These are phyloP conservation scores for Nymphalis c-album DNA, from an alignment of 2,888 invertebrate species.

Conservation along the genomic window DNA sequence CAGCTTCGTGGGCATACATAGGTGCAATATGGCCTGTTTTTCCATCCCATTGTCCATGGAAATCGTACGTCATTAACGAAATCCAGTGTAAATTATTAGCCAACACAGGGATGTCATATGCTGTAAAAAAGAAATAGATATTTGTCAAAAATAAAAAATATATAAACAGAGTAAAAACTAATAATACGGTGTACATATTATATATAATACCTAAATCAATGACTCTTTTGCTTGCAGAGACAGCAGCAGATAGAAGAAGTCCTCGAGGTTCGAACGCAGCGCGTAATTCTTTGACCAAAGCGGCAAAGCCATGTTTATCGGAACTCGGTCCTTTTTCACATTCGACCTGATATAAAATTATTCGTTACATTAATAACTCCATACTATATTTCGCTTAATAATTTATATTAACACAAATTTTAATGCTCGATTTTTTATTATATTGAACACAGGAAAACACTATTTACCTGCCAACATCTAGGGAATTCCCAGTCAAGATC, in stretches of 20 bases:
- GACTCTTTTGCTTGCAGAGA: slow-evolving; percentile 91
- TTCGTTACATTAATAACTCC: neutral
- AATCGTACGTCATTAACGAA: slow-evolving; percentile 95
- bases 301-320: slow-evolving; percentile 90
- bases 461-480: slow-evolving; percentile 90
- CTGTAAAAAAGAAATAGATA: slow-evolving; percentile 45
- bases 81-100: slow-evolving; percentile 93
- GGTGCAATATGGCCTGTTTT: slow-evolving; percentile 94
- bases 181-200: slow-evolving; percentile 22
- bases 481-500: slow-evolving; percentile 98
- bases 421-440: neutral
- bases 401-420: no score
- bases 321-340: slow-evolving; percentile 90
- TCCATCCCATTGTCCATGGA: slow-evolving; percentile 95
- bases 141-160: neutral
- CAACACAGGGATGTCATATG: slow-evolving; percentile 89
- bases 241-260: slow-evolving; percentile 89
- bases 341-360: slow-evolving; percentile 80
- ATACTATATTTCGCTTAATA: neutral
- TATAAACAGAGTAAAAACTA: neutral
- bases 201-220: slow-evolving; percentile 85
- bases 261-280: slow-evolving; percentile 86
- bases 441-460: neutral
- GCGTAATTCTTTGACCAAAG: slow-evolving; percentile 87
- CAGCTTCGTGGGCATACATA: slow-evolving; percentile 89